These are phyloP conservation scores for Drosophila trapezifrons DNA, from an alignment of 1,140 invertebrate genomes.

Conservation along the genomic window DNA sequence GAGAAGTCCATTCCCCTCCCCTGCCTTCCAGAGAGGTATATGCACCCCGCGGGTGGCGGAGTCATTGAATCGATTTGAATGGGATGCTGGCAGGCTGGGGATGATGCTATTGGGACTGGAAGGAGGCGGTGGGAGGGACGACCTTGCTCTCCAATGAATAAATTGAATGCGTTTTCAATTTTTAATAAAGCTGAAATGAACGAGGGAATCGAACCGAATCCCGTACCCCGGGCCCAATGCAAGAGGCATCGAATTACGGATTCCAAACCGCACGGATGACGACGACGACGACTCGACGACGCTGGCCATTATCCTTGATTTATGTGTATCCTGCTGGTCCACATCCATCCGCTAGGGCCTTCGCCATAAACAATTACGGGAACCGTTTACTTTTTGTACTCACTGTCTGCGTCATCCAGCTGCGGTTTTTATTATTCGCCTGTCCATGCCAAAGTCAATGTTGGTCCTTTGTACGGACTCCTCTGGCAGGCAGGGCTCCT, in stretches of 20 bases:
- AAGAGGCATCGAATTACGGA: conserved; percentile 80
- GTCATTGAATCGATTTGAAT: conserved; percentile 69
- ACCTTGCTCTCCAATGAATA: conserved; percentile 76
- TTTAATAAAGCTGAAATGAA: conserved; percentile 75
- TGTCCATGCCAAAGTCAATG: conserved; percentile 75
- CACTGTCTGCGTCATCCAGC: conserved; percentile 61
- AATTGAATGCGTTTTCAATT: conserved; percentile 83
- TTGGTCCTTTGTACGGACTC: conserved; percentile 57
- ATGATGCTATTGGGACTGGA: not conserved
- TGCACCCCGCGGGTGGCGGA: conserved; percentile 38
- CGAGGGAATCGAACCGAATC: conserved; percentile 32
- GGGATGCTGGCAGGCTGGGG: conserved; percentile 20
- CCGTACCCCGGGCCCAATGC: conserved; percentile 51
- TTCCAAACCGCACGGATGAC: conserved; percentile 70
- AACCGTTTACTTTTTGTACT: conserved; percentile 59
- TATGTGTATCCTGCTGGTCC: conserved; percentile 78
- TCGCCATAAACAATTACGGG: conserved; percentile 77
- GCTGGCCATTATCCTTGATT: conserved; percentile 80
- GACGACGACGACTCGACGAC: conserved; percentile 64
- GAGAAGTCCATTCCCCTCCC: conserved; percentile 4
- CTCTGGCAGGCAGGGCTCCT: conserved; percentile 3
- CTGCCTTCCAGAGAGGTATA: conserved; percentile 7
- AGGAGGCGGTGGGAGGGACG: conserved; percentile 22
- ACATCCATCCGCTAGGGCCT: conserved; percentile 45
- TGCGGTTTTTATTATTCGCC: conserved; percentile 68